Conservation (phyloP, 2,888 invertebrate genomes). For the Orthosia gothica region DNA sequence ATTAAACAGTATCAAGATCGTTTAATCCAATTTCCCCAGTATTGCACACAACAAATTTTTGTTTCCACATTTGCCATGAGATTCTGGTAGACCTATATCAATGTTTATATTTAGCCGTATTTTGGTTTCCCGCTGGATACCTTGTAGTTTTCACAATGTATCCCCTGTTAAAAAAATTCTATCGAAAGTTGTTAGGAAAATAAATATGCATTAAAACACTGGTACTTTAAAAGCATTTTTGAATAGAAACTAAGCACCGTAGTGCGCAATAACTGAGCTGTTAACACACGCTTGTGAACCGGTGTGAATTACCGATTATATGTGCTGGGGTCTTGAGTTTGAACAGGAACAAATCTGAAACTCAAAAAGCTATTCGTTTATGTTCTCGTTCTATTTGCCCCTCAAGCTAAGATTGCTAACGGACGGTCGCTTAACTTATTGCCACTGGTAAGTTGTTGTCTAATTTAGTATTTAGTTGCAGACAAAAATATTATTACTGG, state of each 20-base stretch:
- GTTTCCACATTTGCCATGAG: too few species aligned
- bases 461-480: too few species aligned
- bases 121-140: neutral
- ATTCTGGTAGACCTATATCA: too few species aligned
- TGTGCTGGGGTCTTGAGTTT: neutral
- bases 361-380: neutral
- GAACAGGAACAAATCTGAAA: neutral
- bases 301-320: neutral
- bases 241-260: neutral
- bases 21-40: too few species aligned
- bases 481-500: too few species aligned
- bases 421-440: too few species aligned
- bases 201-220: neutral
- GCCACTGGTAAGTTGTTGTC: too few species aligned
- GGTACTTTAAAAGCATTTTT: neutral
- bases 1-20: too few species aligned
- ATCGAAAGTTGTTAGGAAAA: neutral
- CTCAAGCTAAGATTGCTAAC: neutral
- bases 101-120: conserved; percentile 22
- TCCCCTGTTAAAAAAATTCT: neutral
- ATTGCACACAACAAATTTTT: too few species aligned
- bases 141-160: neutral
- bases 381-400: neutral
- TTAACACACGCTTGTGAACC: neutral
- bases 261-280: neutral